These are phyloP conservation scores for Frankliniella intonsa DNA, from an alignment of 2,888 invertebrate genomes.

Conservation along the genomic window DNA sequence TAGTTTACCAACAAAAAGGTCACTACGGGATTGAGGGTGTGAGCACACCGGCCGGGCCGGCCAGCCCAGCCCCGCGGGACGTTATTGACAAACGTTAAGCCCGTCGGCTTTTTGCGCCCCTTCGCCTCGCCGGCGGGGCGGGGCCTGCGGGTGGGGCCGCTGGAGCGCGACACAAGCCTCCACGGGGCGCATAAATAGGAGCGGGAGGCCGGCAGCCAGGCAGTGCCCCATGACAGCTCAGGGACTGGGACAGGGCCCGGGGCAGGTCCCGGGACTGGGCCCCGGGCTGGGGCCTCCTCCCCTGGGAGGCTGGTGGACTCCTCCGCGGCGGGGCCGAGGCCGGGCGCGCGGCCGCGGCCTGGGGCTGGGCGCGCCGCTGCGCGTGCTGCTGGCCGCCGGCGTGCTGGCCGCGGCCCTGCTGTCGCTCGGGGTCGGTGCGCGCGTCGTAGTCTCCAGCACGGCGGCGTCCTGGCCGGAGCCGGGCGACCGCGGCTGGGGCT, in stretches of 20 bases:
- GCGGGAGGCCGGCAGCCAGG: neutral
- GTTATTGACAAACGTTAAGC: conserved; percentile 2
- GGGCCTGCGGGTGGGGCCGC: neutral
- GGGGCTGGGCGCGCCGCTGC: neutral
- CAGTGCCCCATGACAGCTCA: conserved; percentile 9
- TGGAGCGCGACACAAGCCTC: neutral
- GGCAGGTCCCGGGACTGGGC: neutral
- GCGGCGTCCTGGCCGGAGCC: neutral
- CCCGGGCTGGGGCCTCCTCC: no score
- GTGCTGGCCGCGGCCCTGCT: neutral
- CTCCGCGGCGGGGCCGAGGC: neutral
- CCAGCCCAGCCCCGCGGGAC: neutral
- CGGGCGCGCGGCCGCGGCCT: neutral
- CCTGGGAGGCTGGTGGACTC: neutral
- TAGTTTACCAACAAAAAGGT: no score
- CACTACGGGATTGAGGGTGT: no score
- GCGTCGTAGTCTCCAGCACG: conserved; percentile 9
- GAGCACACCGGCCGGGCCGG: neutral
- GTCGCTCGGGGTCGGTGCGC: neutral
- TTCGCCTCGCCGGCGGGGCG: neutral
- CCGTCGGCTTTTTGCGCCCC: neutral
- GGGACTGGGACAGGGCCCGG: conserved; percentile 6
- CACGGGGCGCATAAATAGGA: neutral
- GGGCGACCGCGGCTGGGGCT: neutral
- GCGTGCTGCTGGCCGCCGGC: neutral